phyloP scores from a whole-genome alignment of 1,140 invertebrate genomes.

The Neodiprion virginianus region DNA sequence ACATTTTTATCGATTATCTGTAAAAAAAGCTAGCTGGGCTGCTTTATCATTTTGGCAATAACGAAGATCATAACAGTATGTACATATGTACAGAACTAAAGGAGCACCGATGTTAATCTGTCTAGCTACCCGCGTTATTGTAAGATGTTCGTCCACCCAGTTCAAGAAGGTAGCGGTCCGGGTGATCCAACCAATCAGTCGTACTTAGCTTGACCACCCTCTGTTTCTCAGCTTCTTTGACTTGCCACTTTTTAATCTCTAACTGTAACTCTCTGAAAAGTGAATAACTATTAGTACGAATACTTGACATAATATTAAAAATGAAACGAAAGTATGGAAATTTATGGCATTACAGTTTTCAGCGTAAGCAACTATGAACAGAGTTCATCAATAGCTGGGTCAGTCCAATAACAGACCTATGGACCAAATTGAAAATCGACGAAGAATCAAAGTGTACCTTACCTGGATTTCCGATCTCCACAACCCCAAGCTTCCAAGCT shows the following conservation, averaged over 20 bases:
- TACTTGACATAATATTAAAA: constrained; percentile 13
- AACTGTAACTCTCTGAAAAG: constrained; percentile 76
- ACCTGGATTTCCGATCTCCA: constrained; percentile 71
- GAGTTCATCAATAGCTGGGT: not conserved
- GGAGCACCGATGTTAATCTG: too few relatives aligned
- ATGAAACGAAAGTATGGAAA: constrained; percentile 6
- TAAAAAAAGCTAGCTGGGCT: too few relatives aligned
- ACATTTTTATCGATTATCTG: too few relatives aligned
- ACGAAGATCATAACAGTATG: too few relatives aligned
- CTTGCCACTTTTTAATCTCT: constrained; percentile 90
- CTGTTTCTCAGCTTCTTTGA: constrained; percentile 84
- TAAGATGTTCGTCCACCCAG: constrained; percentile 82
- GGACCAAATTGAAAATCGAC: constrained; percentile 12
- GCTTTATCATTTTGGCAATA: too few relatives aligned
- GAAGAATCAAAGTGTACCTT: constrained; percentile 21
- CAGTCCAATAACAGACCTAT: not conserved
- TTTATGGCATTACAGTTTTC: constrained; percentile 13
- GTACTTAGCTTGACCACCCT: constrained; percentile 80
- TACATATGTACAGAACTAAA: not conserved
- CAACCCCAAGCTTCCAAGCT: constrained; percentile 84
- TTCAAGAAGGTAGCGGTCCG: constrained; percentile 86
- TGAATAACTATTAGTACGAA: constrained; percentile 23
- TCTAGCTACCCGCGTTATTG: constrained; percentile 44
- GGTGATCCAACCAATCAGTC: constrained; percentile 90
- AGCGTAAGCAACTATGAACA: constrained; percentile 2